Base-by-base conservation (phyloP, 2,797 vertebrate genomes). In the Anguilla megastoma region DNA sequence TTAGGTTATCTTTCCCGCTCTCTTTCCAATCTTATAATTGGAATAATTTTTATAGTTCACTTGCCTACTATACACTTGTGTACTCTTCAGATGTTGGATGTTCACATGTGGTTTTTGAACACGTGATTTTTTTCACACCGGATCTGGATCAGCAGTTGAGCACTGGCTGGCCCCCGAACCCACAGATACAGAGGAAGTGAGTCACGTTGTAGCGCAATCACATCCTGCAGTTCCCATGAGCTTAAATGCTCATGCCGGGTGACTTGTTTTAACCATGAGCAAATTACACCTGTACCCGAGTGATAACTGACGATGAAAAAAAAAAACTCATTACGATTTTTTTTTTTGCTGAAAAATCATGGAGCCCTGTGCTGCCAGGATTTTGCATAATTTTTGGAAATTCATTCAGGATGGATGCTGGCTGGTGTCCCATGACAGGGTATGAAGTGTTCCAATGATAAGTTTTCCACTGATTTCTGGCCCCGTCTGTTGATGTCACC, bases 251-350 rank as follows among this genome's bases (percentile, higher is more conserved):
- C 79, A 82, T 10, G 7, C 21, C 16, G 79, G 45, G 41, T 45
- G 74, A 36, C 4, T 50, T 24, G 18, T 82, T 24, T 82, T 50
- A 48, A 50, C 79, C 79, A 50, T 10, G 79, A 82, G 79, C 21
- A 82, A 82, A 82, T 82, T 82, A 50, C 36, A 41, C 36, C 79
- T 82, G 79, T 50, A 82, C 14, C 45, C 9, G 10, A 24, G 79
- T 82, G 79, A 82, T 82, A 82, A 82, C 79, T 50, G 41, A 6
- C 2, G 21, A 50, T 7, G 36, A 60, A 45, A 74, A 33, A 36
- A 79, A 48, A 82, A 82, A 82, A 21, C 41, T 82, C 79, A 82
- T 82, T 82, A 82, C n/a, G 41, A 82, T 48, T 66, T 48, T 41
- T 41, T 41, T 41, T 41, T 48, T 45, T 82, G 41, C 45, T 24